Conservation (phyloP, 2,888 invertebrate genomes). For the Synergus itoensis region DNA sequence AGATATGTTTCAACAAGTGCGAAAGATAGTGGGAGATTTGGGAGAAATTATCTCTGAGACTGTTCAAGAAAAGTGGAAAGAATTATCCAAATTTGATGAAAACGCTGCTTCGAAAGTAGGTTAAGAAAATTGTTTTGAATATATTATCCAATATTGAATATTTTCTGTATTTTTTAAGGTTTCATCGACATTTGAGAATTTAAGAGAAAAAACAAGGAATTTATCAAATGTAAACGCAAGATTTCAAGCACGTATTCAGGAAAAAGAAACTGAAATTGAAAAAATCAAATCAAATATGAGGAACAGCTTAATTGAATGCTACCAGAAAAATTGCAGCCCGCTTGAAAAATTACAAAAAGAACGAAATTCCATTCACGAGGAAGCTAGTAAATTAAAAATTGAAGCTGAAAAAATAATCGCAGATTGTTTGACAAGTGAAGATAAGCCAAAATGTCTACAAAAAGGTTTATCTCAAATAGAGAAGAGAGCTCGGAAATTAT, state of each 20-base stretch:
- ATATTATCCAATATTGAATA: too few relatives aligned
- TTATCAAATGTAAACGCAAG: slow-evolving; percentile 54
- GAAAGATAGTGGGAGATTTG: slow-evolving; percentile 52
- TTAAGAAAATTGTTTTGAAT: background rate
- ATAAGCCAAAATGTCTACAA: slow-evolving; percentile 53
- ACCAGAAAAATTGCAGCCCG: slow-evolving; percentile 55
- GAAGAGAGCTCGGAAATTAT: slow-evolving; percentile 49
- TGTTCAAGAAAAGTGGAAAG: slow-evolving; percentile 50
- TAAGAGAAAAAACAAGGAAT: slow-evolving; percentile 53
- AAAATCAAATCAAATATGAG: slow-evolving; percentile 52
- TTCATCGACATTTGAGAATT: background rate
- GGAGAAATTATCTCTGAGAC: slow-evolving; percentile 56
- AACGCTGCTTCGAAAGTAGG: slow-evolving; percentile 51
- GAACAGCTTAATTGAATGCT: slow-evolving; percentile 58
- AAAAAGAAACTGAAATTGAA: slow-evolving; percentile 53
- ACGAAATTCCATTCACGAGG: slow-evolving; percentile 56
- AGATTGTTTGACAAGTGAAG: slow-evolving; percentile 53
- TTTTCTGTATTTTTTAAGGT: background rate
- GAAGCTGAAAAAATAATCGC: slow-evolving; percentile 56
- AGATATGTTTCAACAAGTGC: slow-evolving; percentile 51
- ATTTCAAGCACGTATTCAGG: slow-evolving; percentile 52
- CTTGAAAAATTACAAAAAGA: slow-evolving; percentile 56
- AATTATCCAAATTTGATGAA: slow-evolving; percentile 55
- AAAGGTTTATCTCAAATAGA: slow-evolving; percentile 50
- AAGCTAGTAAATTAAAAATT: slow-evolving; percentile 58